Conservation (phyloP, 2,113 vertebrate species). For the Raphicerus campestris region DNA sequence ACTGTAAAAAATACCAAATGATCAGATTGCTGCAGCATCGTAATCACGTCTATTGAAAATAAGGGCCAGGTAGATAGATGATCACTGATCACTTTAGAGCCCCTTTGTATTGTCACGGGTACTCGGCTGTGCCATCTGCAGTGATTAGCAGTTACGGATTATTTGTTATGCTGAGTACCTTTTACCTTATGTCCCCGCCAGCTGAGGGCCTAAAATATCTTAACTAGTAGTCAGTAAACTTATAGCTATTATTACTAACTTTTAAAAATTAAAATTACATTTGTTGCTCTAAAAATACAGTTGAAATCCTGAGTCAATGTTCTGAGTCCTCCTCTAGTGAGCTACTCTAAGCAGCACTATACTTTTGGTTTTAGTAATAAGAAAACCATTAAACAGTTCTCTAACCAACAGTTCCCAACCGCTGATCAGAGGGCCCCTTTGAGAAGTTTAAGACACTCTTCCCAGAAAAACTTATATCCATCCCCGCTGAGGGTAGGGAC, state of each 20-base stretch:
- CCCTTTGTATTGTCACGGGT: neutral
- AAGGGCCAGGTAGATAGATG: neutral
- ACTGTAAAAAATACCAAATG: neutral
- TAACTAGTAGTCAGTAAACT: neutral
- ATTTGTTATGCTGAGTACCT: neutral
- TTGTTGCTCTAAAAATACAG: neutral
- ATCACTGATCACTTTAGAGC: neutral
- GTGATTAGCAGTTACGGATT: neutral
- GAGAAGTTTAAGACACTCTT: neutral
- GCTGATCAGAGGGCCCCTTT: neutral
- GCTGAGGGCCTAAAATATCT: neutral
- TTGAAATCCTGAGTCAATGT: conserved; percentile 10
- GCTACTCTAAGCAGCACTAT: neutral
- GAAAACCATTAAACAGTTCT: neutral
- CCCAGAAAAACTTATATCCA: neutral
- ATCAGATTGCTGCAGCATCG: neutral
- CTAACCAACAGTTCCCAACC: neutral
- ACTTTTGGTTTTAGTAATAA: neutral
- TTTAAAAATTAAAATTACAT: neutral
- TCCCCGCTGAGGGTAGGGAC: neutral
- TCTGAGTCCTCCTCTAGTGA: neutral
- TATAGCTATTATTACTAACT: neutral
- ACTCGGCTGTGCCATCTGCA: neutral
- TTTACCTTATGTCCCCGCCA: neutral
- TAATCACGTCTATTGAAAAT: neutral